Percentiles rank a stretch among this genome's conserved stretches.
Conservation (phyloP, 1,140 invertebrate species). For the Chironomus striatipennis region DNA sequence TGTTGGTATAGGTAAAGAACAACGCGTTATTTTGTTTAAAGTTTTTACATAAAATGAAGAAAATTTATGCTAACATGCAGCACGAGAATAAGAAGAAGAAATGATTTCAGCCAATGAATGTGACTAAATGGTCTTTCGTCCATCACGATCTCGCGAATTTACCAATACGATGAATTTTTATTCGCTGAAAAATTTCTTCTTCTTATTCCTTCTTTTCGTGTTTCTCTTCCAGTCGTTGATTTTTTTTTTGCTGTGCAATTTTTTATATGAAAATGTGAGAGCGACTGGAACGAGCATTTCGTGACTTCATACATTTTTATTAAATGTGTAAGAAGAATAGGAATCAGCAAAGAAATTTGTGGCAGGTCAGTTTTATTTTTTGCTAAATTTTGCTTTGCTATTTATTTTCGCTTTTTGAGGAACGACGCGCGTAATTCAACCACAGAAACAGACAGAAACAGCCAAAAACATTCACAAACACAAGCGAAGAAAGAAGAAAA, state of each 20-base stretch:
- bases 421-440: no score
- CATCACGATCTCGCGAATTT: background rate
- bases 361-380: conserved; percentile 16
- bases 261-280: background rate
- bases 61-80: background rate
- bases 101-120: background rate
- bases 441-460: no score
- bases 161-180: background rate
- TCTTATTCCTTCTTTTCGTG: background rate
- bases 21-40: background rate
- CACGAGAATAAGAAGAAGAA: background rate
- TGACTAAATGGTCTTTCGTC: background rate
- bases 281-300: no score
- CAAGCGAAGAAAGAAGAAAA: no score
- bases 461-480: no score
- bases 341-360: background rate
- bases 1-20: conserved; percentile 8
- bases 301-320: no score
- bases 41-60: background rate
- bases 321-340: no score
- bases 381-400: background rate
- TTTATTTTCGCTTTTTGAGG: background rate
- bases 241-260: background rate
- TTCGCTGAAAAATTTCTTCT: background rate
- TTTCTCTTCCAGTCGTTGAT: background rate